Evolutionary conservation across 2,797 vertebrate species (phyloP), one percentile per base, ranked within the genome.

Genomic region (Myripristis jacobus): DNA sequence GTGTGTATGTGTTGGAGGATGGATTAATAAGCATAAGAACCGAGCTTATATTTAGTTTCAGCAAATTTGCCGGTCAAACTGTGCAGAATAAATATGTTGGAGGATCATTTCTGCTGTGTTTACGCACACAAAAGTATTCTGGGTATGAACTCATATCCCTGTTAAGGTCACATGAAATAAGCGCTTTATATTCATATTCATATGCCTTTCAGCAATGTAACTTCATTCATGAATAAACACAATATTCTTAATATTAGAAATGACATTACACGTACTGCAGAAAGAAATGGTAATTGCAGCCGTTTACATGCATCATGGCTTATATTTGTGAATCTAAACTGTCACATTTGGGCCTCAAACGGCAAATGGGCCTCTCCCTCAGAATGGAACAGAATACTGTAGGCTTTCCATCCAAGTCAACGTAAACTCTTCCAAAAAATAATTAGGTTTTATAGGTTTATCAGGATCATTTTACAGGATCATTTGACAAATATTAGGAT

Each of bases 161-260:
- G n/a, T 46, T 62, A 0, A 15, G 5, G 16, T 36, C 13, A 16
- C 19, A 15, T 38, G 15, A n/a, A 48, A 22, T 9, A 19, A 46
- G 22, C 55, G 6, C 0, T 29, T 48, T 10, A 22, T 12, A 44
- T 34, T 65, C 24, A 22, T 5, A 3, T 34, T 2, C 18, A 54
- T 46, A 9, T 24, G 21, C 41, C 19, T 16, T 16, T 69, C 24
- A 31, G 59, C 3, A 7, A 36, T 36, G 27, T 25, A 19, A 24
- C 38, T 4, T 41, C 21, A 69, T 29, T n/a, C 57, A 25, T 31
- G 18, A 36, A 56, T 63, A 36, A 44, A 52, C 25, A 24, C 16
- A 44, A 24, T 55, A 7, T 48, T 2, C 24, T 2, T n/a, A 38
- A 53, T 38, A 38, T 47, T 47, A 29, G 34, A 46, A 6, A 19